These are phyloP conservation scores for Eudyptes chrysolophus DNA, from an alignment of 2,113 vertebrate species.

Conservation along the genomic window DNA sequence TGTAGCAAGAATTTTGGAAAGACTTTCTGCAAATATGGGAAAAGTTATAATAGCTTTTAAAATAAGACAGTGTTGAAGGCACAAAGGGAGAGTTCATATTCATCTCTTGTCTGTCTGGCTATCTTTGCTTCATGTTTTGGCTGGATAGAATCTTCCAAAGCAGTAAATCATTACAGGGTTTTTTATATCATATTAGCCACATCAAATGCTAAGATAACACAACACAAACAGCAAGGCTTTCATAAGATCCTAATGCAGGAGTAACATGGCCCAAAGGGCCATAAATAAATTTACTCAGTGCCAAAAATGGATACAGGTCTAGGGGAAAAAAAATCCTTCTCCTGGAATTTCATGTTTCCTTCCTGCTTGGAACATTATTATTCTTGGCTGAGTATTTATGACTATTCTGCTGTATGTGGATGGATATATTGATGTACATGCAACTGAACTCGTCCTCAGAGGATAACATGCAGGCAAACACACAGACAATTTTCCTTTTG, in stretches of 20 bases:
- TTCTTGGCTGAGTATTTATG: not conserved
- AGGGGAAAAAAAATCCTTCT: not conserved
- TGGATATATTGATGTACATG: not conserved
- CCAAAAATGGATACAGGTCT: not conserved
- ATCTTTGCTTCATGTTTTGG: not conserved
- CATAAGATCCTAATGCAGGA: not conserved
- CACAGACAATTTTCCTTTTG: not conserved
- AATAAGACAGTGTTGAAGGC: not conserved
- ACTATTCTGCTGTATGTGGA: not conserved
- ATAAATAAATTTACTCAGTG: conserved; percentile 12
- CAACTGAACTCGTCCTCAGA: not conserved
- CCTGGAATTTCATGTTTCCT: conserved; percentile 33
- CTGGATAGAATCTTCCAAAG: not conserved
- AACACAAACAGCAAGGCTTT: not conserved
- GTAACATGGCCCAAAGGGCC: not conserved
- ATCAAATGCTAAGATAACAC: conserved; percentile 3
- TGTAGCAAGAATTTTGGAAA: not conserved
- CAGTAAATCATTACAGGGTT: not conserved
- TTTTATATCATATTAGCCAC: conserved; percentile 20
- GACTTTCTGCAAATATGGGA: not conserved
- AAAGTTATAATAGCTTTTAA: not conserved
- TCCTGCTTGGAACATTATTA: conserved; percentile 7
- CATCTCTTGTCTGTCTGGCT: not conserved
- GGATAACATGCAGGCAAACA: not conserved
- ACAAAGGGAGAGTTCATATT: not conserved